A percentile compares a stretch with the other conserved stretches of the same genome.
These are phyloP conservation scores for Brachionus manjavacas DNA, from an alignment of 1,140 invertebrate genomes.

Conservation along the genomic window DNA sequence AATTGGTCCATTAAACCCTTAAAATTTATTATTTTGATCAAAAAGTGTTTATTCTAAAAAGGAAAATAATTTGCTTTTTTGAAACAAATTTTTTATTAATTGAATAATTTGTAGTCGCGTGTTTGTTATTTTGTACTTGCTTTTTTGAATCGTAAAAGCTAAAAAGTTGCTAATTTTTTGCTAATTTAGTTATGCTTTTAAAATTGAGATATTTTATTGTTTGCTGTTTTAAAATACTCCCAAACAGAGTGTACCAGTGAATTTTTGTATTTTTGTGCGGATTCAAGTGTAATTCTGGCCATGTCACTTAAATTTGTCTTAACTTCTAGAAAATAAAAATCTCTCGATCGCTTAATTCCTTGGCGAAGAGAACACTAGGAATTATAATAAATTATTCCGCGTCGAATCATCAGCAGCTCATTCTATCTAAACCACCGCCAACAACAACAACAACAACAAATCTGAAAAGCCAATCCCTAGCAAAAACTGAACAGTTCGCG, in stretches of 20 bases:
- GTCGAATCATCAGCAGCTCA: not conserved
- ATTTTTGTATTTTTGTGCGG: too few species aligned
- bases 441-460: not conserved
- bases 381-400: constrained; percentile 25
- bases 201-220: too few species aligned
- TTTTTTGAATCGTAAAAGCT: too few species aligned
- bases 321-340: not conserved
- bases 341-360: not conserved
- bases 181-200: too few species aligned
- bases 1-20: not conserved
- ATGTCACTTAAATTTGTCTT: not conserved
- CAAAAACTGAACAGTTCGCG: not conserved
- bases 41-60: not conserved
- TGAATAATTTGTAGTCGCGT: too few species aligned
- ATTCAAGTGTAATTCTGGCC: too few species aligned
- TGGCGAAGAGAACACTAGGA: not conserved
- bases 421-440: not conserved
- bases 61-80: not conserved
- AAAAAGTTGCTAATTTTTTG: too few species aligned
- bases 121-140: too few species aligned
- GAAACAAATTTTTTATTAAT: too few species aligned
- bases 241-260: too few species aligned
- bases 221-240: too few species aligned
- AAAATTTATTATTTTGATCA: too few species aligned
- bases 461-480: not conserved